These are phyloP conservation scores for Laspeyria flexula DNA, from an alignment of 2,888 invertebrate genomes.

Conservation along the genomic window DNA sequence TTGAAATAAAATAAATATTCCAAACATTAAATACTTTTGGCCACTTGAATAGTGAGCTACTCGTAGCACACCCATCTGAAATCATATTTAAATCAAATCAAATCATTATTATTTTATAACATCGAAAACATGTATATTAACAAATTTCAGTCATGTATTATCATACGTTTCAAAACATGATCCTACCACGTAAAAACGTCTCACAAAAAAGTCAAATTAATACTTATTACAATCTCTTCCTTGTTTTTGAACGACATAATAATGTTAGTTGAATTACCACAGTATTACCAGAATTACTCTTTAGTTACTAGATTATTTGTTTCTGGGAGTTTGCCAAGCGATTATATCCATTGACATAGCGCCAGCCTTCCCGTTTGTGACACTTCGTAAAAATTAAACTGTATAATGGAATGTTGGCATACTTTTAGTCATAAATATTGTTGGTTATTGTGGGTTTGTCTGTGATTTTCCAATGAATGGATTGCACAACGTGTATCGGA, in stretches of 20 bases:
- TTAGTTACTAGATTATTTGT: background rate
- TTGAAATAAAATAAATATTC: too few relatives aligned
- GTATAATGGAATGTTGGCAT: conserved; percentile 5
- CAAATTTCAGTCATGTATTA: too few relatives aligned
- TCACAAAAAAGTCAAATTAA: background rate
- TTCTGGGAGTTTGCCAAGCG: conserved; percentile 30
- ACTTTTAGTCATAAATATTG: background rate
- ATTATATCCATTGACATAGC: conserved; percentile 32
- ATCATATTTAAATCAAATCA: too few relatives aligned
- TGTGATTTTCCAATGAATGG: background rate
- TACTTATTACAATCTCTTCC: background rate
- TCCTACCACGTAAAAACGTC: background rate
- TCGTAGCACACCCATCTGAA: too few relatives aligned
- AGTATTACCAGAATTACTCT: background rate
- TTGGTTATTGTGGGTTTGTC: background rate
- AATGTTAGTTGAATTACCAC: background rate
- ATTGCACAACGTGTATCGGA: too few relatives aligned
- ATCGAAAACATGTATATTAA: too few relatives aligned
- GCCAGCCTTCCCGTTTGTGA: conserved; percentile 10
- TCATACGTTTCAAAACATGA: background rate
- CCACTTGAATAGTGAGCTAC: too few relatives aligned
- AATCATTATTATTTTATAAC: too few relatives aligned
- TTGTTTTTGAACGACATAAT: background rate
- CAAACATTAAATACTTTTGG: too few relatives aligned
- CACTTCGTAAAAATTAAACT: conserved; percentile 25